Evolutionary conservation across 2,888 invertebrate species (phyloP).

Genomic region (Sialis fuliginosa): DNA sequence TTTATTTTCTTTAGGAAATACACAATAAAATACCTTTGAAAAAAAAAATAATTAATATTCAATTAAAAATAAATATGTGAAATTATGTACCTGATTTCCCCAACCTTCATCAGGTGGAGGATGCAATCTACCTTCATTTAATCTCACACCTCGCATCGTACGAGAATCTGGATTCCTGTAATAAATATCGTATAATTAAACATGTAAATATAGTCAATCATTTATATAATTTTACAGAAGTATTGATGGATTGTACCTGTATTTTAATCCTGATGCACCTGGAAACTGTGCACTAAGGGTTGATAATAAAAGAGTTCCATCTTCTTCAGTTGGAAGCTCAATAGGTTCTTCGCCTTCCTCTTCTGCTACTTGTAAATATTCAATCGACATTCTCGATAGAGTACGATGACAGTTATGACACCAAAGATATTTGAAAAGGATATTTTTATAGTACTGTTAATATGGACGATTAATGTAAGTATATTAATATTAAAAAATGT

Average conservation of each 20-base stretch:
- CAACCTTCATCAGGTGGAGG: slow-evolving; percentile 78
- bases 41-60: not conserved
- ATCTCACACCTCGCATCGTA: slow-evolving; percentile 71
- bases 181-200: not conserved
- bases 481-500: no score
- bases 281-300: slow-evolving; percentile 95
- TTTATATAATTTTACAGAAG: not conserved
- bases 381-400: slow-evolving; percentile 24
- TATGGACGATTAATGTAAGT: no score
- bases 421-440: no score
- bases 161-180: slow-evolving; percentile 73
- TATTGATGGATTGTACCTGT: slow-evolving; percentile 19
- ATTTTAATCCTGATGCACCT: slow-evolving; percentile 93
- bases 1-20: slow-evolving; percentile 85
- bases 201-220: not conserved
- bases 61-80: not conserved
- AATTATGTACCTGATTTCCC: slow-evolving; percentile 43
- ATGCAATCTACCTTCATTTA: slow-evolving; percentile 82
- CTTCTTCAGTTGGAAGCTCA: slow-evolving; percentile 90
- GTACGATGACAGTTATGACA: slow-evolving; percentile 12
- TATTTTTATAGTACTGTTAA: no score
- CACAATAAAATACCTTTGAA: slow-evolving; percentile 46
- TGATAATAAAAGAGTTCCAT: slow-evolving; percentile 77
- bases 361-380: slow-evolving; percentile 82
- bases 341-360: slow-evolving; percentile 93